Conservation (phyloP, 2,797 vertebrate species). For the Chaetodon trifasciatus region DNA sequence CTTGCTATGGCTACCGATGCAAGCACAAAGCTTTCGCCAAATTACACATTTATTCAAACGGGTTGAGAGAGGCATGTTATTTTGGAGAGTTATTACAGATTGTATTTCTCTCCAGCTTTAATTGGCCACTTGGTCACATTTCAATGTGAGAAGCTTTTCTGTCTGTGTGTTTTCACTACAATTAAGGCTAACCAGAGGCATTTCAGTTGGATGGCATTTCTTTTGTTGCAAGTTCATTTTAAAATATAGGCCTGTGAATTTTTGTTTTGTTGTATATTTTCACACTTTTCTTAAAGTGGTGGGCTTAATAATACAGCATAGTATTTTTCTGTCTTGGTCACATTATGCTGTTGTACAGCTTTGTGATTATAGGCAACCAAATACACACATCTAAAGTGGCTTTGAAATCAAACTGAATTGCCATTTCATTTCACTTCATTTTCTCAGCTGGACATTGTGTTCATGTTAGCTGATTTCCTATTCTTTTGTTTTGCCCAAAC, state of each 20-base stretch:
- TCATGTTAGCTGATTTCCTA: too few species aligned
- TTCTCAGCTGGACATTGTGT: too few species aligned
- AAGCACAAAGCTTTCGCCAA: not conserved
- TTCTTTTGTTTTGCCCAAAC: too few species aligned
- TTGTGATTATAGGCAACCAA: too few species aligned
- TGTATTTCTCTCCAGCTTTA: not conserved
- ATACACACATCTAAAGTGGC: too few species aligned
- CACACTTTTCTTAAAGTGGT: not conserved
- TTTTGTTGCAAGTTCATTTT: not conserved
- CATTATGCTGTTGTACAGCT: too few species aligned
- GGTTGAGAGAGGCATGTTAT: not conserved
- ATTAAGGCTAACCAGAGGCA: not conserved
- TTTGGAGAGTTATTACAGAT: not conserved
- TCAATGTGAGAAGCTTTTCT: not conserved
- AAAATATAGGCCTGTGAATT: not conserved
- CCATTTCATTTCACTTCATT: too few species aligned
- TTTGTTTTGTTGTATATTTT: not conserved
- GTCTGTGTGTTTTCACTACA: not conserved
- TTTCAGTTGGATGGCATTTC: not conserved
- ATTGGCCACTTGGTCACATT: constrained; percentile 4
- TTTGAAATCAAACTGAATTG: too few species aligned
- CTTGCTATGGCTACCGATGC: not conserved
- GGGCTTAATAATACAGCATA: not conserved
- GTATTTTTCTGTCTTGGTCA: too few species aligned
- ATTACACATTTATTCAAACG: not conserved